Percentiles rank a stretch among this genome's conserved stretches.
These are phyloP conservation scores for Centruroides vittatus DNA, from an alignment of 1,140 invertebrate genomes.

Conservation along the genomic window DNA sequence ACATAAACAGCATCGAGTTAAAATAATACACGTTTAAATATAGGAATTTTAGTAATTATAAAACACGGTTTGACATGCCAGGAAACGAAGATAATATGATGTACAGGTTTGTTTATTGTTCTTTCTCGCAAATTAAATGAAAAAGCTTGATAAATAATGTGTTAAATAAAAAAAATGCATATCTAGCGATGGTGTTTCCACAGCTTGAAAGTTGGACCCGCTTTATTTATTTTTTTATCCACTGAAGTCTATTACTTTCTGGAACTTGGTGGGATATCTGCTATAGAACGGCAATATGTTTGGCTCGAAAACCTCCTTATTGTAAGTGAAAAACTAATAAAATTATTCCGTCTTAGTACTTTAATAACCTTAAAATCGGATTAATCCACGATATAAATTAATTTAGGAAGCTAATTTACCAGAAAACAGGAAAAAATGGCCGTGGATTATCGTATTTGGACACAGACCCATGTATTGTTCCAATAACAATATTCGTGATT, in stretches of 20 bases:
- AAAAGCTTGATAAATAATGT: too few relatives aligned
- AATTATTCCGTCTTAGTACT: not conserved
- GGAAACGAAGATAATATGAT: conserved; percentile 55
- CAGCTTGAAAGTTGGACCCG: conserved; percentile 72
- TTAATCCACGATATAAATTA: not conserved
- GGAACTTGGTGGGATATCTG: conserved; percentile 60
- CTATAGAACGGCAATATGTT: conserved; percentile 57
- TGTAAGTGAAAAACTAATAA: conserved; percentile 25
- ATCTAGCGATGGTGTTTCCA: too few relatives aligned
- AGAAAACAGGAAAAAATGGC: conserved; percentile 45
- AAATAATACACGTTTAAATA: not conserved
- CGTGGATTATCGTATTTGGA: conserved; percentile 86
- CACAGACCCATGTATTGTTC: conserved; percentile 97
- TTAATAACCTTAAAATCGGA: not conserved
- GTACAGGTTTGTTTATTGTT: conserved; percentile 40
- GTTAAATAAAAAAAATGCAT: too few relatives aligned
- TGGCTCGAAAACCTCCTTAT: conserved; percentile 72
- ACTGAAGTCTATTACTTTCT: conserved; percentile 87
- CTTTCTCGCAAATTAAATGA: not conserved
- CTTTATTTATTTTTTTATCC: conserved; percentile 77
- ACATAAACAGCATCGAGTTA: not conserved
- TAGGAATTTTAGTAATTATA: conserved; percentile 78
- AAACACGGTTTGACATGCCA: conserved; percentile 75
- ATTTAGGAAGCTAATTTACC: conserved; percentile 35
- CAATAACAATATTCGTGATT: conserved; percentile 70